Evolutionary conservation across 2,113 vertebrate species (phyloP), one percentile per base, ranked within the genome.

Genomic region (Clarias batrachus): DNA sequence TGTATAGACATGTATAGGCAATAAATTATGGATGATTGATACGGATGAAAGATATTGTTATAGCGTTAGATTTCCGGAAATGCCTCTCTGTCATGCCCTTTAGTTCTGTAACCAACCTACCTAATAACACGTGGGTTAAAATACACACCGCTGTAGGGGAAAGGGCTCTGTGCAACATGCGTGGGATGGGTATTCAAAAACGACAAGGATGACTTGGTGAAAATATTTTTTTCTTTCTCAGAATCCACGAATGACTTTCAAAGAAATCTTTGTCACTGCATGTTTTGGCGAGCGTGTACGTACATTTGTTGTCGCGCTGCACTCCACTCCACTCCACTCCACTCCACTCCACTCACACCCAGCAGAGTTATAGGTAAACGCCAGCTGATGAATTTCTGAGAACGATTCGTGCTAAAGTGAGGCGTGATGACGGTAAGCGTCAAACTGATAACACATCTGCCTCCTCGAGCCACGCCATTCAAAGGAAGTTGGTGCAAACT

Each of bases 361-460:
- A 48, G n/a, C 41, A 54, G 12, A 82, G 59, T 33, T 25, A 59
- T 4, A 63, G 57, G 68, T 65, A 52, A 62, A 25, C 8, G 17
- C 17, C 68, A 54, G 41, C 30, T 73, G 56, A 33, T 78, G n/a
- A 25, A 62, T 73, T 62, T 54, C 68, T 54, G 30, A 82, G 66
- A 71, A 73, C 1, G 3, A 11, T 85, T 48, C 41, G 70, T 60
- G 25, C 16, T 65, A 52, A 76, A 60, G n/a, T 37, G 60, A 66
- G 41, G 33, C 41, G 2, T 17, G 25, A 54, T 66, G n/a, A 57
- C 11, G 48, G 19, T 48, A 52, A 82, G 23, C 14, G 19, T 68
- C 52, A 85, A 86, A 41, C 81, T 54, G 62, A 68, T 68, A 73
- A 60, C 68, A 87, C 70, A 87, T 71, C 85, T 74, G 85, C 85